phyloP scores from a whole-genome alignment of 1,140 invertebrate species.

The Orussus abietinus region DNA sequence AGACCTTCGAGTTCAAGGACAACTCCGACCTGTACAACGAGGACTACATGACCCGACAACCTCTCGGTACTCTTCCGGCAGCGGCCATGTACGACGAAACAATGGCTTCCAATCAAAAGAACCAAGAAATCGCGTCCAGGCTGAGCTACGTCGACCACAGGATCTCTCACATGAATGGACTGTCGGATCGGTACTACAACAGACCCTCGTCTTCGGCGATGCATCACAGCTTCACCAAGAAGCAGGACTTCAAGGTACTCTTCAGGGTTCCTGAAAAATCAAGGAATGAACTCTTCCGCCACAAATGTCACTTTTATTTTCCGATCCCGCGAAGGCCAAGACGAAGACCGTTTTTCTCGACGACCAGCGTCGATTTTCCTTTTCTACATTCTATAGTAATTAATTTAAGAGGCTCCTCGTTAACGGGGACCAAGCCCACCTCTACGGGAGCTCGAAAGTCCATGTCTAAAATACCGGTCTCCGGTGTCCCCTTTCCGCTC shows the following conservation, averaged over 20 bases:
- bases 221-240: conserved; percentile 42
- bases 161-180: conserved; percentile 33
- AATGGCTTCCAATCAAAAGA: conserved; percentile 40
- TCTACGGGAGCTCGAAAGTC: no score
- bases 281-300: no score
- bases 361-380: no score
- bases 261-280: not conserved
- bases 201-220: conserved; percentile 29
- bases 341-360: no score
- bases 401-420: no score
- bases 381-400: no score
- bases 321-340: no score
- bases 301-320: no score
- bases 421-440: no score
- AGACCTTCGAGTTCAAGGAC: conserved; percentile 68
- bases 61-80: conserved; percentile 47
- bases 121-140: conserved; percentile 40
- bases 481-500: no score
- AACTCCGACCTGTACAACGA: conserved; percentile 45
- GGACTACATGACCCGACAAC: conserved; percentile 45
- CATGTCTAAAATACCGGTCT: no score
- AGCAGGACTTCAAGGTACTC: conserved; percentile 54
- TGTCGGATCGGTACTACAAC: conserved; percentile 46
- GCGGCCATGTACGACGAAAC: conserved; percentile 49
- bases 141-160: conserved; percentile 38